A percentile compares a stretch with the other conserved stretches of the same genome.
Conservation (phyloP, 2,888 invertebrate genomes). For the Helicoverpa assulta region DNA sequence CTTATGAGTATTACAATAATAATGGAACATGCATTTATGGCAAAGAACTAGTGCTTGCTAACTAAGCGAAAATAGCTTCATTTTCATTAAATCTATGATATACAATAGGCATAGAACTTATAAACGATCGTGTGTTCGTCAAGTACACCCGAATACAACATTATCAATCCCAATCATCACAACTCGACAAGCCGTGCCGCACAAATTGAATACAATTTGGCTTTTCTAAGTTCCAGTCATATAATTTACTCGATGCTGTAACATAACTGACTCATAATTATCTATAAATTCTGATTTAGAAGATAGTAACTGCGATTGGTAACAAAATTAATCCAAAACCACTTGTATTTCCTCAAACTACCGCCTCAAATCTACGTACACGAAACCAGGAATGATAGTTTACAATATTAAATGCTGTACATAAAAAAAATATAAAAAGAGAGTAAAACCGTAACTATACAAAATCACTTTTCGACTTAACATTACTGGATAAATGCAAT, state of each 20-base stretch:
- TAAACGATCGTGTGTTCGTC: conserved; percentile 62
- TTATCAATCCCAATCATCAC: conserved; percentile 43
- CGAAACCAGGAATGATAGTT: conserved; percentile 85
- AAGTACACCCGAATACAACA: conserved; percentile 47
- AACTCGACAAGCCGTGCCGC: conserved; percentile 41
- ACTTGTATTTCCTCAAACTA: conserved; percentile 69
- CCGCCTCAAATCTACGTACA: conserved; percentile 60
- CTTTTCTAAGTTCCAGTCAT: conserved; percentile 40
- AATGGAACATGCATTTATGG: conserved; percentile 91
- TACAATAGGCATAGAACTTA: conserved; percentile 70
- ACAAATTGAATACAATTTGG: conserved; percentile 51
- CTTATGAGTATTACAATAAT: conserved; percentile 90
- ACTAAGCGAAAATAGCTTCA: conserved; percentile 89
- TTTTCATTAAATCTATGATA: conserved; percentile 83
- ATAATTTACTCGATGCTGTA: conserved; percentile 38
- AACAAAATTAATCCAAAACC: conserved; percentile 82
- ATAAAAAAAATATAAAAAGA: conserved; percentile 77
- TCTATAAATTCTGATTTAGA: conserved; percentile 70
- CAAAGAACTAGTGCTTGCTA: conserved; percentile 89
- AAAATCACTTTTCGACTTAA: conserved; percentile 84
- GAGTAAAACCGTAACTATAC: conserved; percentile 85
- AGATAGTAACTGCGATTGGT: conserved; percentile 88
- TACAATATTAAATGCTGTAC: conserved; percentile 85
- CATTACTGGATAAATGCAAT: conserved; percentile 86
- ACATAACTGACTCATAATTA: conserved; percentile 57